A percentile compares a stretch with the other conserved stretches of the same genome.
Evolutionary conservation across 2,113 vertebrate genomes (phyloP).

Genomic region (Holacanthus passer): DNA sequence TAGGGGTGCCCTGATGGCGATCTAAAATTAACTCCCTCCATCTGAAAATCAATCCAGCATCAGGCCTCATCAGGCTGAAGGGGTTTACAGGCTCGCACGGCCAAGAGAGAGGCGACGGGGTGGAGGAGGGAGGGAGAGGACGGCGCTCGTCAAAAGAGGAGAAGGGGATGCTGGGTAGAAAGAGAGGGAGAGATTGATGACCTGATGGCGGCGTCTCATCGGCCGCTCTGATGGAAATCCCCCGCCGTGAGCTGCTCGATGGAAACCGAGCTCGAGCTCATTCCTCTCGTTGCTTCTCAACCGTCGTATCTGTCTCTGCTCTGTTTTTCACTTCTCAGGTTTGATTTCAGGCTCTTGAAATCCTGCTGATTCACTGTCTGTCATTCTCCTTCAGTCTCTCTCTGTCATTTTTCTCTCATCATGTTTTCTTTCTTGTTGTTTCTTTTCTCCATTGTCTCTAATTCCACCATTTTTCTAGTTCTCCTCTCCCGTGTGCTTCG

Average conservation of each 20-base stretch:
- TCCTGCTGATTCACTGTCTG: conserved; percentile 27
- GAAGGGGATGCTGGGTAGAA: background rate
- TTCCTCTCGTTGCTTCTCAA: conserved; percentile 10
- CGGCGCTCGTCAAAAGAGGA: background rate
- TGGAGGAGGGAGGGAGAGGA: background rate
- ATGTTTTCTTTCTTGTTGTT: background rate
- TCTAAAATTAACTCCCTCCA: conserved; percentile 58
- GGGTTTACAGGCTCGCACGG: background rate
- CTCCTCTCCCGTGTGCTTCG: background rate
- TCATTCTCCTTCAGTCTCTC: background rate
- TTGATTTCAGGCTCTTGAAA: conserved; percentile 27
- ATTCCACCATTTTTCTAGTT: background rate
- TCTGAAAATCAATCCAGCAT: conserved; percentile 64
- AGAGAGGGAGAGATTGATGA: conserved; percentile 50
- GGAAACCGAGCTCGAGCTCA: background rate
- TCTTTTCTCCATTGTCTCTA: background rate
- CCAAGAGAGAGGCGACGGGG: accelerated
- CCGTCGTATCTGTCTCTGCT: background rate
- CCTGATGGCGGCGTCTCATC: conserved; percentile 14
- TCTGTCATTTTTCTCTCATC: background rate
- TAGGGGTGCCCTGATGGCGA: conserved; percentile 11
- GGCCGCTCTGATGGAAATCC: conserved; percentile 45
- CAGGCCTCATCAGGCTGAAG: conserved; percentile 46
- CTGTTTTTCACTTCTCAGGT: background rate
- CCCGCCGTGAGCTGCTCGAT: conserved; percentile 34